phyloP scores from a whole-genome alignment of 1,140 invertebrate species.

The Drosophila burlai region DNA sequence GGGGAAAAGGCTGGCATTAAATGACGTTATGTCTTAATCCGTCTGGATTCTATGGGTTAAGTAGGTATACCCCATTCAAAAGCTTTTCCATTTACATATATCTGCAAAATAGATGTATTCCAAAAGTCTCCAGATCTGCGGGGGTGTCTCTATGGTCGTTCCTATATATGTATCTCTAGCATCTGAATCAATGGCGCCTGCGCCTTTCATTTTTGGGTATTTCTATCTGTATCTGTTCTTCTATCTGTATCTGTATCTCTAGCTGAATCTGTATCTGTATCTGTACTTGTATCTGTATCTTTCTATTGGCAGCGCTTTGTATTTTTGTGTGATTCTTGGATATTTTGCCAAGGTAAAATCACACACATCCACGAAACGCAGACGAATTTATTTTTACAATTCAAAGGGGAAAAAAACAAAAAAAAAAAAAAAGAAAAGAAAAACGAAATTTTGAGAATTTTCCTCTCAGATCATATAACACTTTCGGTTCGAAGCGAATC shows the following conservation, averaged over 20 bases:
- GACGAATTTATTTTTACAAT: conserved; percentile 74
- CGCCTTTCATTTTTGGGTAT: conserved; percentile 20
- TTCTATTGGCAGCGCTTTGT: neutral
- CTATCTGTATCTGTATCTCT: neutral
- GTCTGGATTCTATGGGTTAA: no score
- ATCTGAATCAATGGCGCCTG: conserved; percentile 41
- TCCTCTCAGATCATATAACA: conserved; percentile 77
- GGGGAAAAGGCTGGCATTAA: neutral
- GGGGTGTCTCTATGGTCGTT: conserved; percentile 19
- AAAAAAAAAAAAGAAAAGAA: conserved; percentile 14
- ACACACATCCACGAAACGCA: conserved; percentile 20
- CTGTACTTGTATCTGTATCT: conserved; percentile 8
- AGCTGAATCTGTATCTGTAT: conserved; percentile 8
- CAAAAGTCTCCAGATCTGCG: conserved; percentile 36
- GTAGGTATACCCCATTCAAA: neutral
- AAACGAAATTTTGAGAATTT: conserved; percentile 37
- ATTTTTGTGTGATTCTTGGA: conserved; percentile 43
- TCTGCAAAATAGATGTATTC: conserved; percentile 6
- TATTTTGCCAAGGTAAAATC: conserved; percentile 74
- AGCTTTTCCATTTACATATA: conserved; percentile 24
- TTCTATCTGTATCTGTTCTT: conserved; percentile 2
- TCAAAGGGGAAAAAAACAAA: conserved; percentile 20
- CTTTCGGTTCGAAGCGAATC: conserved; percentile 31
- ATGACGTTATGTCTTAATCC: neutral
- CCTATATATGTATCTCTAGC: neutral